Evolutionary conservation across 2,797 vertebrate genomes (phyloP), one percentile per base, ranked within the genome.

Genomic region (Morelia viridis): DNA sequence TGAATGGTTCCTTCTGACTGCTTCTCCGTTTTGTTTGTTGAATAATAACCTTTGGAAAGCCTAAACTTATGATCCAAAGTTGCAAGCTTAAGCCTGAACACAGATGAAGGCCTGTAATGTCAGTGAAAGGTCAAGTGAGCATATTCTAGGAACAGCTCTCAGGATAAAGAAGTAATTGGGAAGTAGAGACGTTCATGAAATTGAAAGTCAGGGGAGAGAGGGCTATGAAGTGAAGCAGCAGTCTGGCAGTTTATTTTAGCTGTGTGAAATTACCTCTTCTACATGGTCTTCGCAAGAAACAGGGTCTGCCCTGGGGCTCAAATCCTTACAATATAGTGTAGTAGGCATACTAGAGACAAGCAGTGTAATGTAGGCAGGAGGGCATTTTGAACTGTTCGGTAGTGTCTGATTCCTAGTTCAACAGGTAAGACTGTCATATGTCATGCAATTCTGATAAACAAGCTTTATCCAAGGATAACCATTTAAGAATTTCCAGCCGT

Each of bases 231-330:
- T 80, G 91, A 65, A 94, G 91, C 93, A 93, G 92, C 92, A 13
- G 91, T 93, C 88, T 93, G 50, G 10, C 22, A 71, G 90, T 61
- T 91, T 93, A 86, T 91, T 46, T 89, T 85, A 58, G 89, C 93
- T 22, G 46, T 0, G 0, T 76, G 93, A 92, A 89, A 56, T 28
- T 89, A 83, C 91, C 85, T 92, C 93, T 93, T 89, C 92, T 0
- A 1, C 68, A 95, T 89, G 94, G 93, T n/a, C 1, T 46, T 28
- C 92, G 96, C 93, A 93, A 0, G 0, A 13, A 95, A 94, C 97
- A 97, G 97, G 96, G 96, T 96, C 96, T 94, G 26, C 94, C 89
- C 50, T 88, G 85, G 94, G 97, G 96, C 95, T 92, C 86, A 83
- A 85, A 92, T 93, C 92, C 93, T 90, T 92, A 86, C 87, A 94